These are phyloP conservation scores for Pseudomyrmex gracilis DNA, from an alignment of 1,140 invertebrate genomes.

Conservation along the genomic window DNA sequence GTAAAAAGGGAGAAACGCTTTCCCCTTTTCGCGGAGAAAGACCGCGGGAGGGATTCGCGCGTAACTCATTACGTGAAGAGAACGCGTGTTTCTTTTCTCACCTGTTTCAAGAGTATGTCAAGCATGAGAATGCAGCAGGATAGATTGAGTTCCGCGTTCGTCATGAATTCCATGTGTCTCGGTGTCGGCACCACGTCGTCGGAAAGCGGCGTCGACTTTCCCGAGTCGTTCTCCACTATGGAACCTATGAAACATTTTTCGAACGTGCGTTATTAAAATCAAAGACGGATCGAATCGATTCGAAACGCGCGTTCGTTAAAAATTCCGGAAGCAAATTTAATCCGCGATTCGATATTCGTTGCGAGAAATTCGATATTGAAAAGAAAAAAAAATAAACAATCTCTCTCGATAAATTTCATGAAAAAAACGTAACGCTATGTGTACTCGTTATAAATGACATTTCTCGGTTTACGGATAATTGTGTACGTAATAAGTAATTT, in stretches of 20 bases:
- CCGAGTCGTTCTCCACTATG: conserved; percentile 89
- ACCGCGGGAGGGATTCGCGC: no score
- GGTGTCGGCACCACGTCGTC: conserved; percentile 89
- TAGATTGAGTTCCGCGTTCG: conserved; percentile 91
- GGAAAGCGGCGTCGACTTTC: conserved; percentile 89
- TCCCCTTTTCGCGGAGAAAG: no score
- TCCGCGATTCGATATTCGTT: no score
- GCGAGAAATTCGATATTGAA: no score
- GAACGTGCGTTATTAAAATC: background rate
- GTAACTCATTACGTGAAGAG: background rate
- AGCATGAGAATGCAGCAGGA: conserved; percentile 98
- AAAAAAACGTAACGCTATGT: no score
- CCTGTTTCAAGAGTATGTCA: conserved; percentile 97
- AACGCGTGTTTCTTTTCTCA: conserved; percentile 75
- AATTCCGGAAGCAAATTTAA: no score
- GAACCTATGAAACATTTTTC: conserved; percentile 83
- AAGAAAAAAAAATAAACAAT: no score
- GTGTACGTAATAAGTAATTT: no score
- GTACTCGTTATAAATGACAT: no score
- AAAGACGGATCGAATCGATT: background rate
- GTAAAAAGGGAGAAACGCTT: no score
- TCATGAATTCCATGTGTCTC: conserved; percentile 88
- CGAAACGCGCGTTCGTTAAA: background rate
- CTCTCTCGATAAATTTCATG: no score
- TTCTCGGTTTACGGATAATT: no score